Evolutionary conservation across 2,888 invertebrate genomes (phyloP), one percentile per base, ranked within the genome.

Genomic region (Drosophila anceps): DNA sequence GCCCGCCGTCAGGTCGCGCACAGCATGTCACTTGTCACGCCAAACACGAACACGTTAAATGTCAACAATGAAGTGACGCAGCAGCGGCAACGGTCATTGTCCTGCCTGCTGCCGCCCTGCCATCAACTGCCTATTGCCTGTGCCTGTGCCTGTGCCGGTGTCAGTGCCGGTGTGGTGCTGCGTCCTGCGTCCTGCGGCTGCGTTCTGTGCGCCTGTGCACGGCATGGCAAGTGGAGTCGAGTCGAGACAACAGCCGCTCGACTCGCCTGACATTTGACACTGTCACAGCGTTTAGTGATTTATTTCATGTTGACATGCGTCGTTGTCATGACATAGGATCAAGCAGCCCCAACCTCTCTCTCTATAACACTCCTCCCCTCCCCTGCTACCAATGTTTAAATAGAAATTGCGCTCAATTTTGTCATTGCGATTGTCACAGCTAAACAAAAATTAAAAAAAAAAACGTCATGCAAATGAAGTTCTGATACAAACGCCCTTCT

Each of bases 1-100:
- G 51, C 35, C 54, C 51, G 73, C 35, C 63, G 59, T 69, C 78
- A 69, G 79, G 72, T 66, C 82, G 71, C 76, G 64, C 77, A 73
- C 79, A 81, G 88, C 88, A 84, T 90, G 88, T 86, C 90, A 90
- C 89, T 84, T 90, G 89, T 90, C 90, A 90, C 84, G 89, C 87
- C 88, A 83, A 81, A 89, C 89, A 86, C 85, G 89, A 86, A 86
- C 87, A 88, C 83, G 87, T 88, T 79, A 83, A 85, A 87, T 87
- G 90, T 85, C 88, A 90, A 87, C 88, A 89, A 89, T 81, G 84
- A 81, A 88, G 88, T 88, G 85, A 87, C 88, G 79, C 82, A 75
- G 82, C 68, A 65, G 39, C 61, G 71, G 54, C 31, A 77, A 69
- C 80, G 81, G 83, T 83, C 74, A 83, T 77, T 82, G 81, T 83